Evolutionary conservation across 2,888 invertebrate species (phyloP), one percentile per base, ranked within the genome.

Genomic region (Drosophila cognata): DNA sequence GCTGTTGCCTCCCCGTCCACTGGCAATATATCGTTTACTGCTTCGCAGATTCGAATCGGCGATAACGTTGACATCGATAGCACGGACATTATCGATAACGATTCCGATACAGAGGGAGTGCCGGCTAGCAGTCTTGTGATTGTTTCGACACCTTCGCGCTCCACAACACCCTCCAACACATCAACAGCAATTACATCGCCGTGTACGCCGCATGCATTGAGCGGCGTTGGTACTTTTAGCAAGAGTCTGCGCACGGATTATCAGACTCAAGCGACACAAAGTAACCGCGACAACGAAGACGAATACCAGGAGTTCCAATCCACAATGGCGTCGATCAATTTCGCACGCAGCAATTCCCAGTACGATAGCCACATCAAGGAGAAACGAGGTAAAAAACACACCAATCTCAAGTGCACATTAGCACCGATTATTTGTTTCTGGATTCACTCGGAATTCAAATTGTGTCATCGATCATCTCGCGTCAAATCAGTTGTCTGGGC

Each of bases 361-460:
- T 97, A 96, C 93, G 97, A 97, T 93, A 96, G 96, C 65, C 97
- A 97, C 94, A 97, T 97, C 92, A 96, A 96, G 86, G 95, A 96
- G 94, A 97, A 97, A 92, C 95, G 96, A 97, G 97, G 97, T 97
- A 36, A 41, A 46, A 25, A 16, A 25, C 16, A 7, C 8, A 46
- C 25, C 18, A 35, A 38, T 16, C 16, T 55, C 33, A 35, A 29
- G 28, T 16, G 46, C 46, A 16, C 21, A 13, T 7, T 4, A 7
- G 2, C 21, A 4, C 46, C 16, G 38, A 41, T 8, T 4, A 16
- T 6, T 21, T 36, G 0, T 4, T n/a, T 29, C 41, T 7, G 3
- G 4, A 16, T 53, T 21, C 53, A 33, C 53, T 25, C 21, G 7
- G 38, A 46, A 33, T 46, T 25, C n/a, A 18, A 35, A 38, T n/a